Evolutionary conservation across 1,140 invertebrate species (phyloP).

Genomic region (Megalopta genalis): DNA sequence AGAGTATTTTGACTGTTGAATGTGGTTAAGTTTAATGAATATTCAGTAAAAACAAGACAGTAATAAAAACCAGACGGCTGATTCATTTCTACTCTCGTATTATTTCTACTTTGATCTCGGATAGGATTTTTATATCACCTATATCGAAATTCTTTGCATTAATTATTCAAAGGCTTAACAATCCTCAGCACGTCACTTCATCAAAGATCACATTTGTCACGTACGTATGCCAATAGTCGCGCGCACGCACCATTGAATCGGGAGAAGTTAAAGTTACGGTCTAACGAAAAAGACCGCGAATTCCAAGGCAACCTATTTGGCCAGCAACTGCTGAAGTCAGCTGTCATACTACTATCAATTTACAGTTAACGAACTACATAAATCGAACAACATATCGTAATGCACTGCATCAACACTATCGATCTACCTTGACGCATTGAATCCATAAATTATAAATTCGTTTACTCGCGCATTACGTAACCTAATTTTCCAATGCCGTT

Average conservation of each 20-base stretch:
- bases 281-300: not conserved
- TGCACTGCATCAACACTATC: too few species aligned
- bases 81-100: not conserved
- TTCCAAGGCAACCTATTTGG: not conserved
- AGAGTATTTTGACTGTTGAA: too few species aligned
- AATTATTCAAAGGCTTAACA: not conserved
- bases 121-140: not conserved
- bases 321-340: not conserved
- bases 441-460: not conserved
- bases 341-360: not conserved
- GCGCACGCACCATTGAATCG: too few species aligned
- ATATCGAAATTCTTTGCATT: too few species aligned
- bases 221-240: not conserved
- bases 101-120: not conserved
- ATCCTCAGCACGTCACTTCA: not conserved
- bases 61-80: not conserved
- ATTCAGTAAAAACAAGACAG: not conserved
- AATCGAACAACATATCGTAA: too few species aligned
- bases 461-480: conserved; percentile 20
- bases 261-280: not conserved
- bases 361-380: not conserved
- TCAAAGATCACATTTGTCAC: not conserved
- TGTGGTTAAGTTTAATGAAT: too few species aligned
- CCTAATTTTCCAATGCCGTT: not conserved
- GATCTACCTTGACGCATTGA: too few species aligned